Percentiles rank a stretch among this genome's conserved stretches.
phyloP scores from a whole-genome alignment of 2,113 vertebrate species.

The Anhinga anhinga region DNA sequence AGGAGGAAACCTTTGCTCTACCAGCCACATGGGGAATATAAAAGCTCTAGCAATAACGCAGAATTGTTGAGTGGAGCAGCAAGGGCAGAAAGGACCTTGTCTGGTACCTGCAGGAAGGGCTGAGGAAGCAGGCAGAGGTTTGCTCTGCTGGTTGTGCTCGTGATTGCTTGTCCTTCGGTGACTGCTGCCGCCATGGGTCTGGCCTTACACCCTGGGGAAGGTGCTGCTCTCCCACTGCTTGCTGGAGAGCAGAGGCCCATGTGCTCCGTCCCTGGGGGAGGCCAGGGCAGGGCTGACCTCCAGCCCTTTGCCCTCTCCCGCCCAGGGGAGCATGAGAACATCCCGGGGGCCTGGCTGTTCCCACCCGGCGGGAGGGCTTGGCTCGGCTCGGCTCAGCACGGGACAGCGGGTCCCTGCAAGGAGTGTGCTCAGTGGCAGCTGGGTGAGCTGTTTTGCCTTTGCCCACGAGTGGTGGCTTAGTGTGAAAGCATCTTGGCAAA shows the following conservation, averaged over 20 bases:
- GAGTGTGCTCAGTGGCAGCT: neutral
- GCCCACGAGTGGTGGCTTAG: neutral
- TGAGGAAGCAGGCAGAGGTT: neutral
- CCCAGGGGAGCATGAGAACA: constrained; percentile 9
- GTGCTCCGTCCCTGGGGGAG: neutral
- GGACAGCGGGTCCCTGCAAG: rapidly evolving
- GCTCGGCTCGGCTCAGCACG: rapidly evolving
- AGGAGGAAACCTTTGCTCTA: neutral
- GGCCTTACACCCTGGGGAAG: neutral
- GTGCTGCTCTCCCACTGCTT: neutral
- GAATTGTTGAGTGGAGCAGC: neutral
- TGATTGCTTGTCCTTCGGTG: rapidly evolving
- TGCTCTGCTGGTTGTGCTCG: rapidly evolving
- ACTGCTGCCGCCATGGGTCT: rapidly evolving
- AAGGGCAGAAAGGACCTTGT: neutral
- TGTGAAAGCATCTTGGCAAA: neutral
- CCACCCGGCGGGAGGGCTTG: neutral
- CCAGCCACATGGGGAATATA: neutral
- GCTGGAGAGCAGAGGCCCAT: neutral
- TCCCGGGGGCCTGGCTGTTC: rapidly evolving
- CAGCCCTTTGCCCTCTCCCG: neutral
- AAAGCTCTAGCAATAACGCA: neutral
- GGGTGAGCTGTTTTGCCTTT: neutral
- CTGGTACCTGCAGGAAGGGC: neutral
- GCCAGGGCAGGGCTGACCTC: neutral